Base-by-base conservation (phyloP, 2,888 invertebrate species). In the Drosophila flavopinicola region DNA sequence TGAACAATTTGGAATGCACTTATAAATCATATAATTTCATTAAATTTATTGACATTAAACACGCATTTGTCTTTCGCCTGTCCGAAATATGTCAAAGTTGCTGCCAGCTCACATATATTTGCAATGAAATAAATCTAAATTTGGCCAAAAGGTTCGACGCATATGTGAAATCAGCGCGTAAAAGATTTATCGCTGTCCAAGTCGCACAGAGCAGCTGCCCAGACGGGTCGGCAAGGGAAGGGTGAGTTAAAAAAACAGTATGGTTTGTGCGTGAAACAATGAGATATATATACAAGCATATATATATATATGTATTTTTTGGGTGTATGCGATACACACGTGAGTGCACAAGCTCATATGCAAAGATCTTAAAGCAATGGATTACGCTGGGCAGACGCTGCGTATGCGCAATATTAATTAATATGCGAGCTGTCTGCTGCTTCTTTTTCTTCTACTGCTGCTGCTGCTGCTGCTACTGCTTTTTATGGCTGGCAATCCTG, bases 91-190 rank as follows among this genome's bases (percentile, higher is more conserved):
- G 80, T 82, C 80, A 80, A 70, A 76, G 57, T 66, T 73, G 59
- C n/a, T 11, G 30, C 25, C 37, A 15, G 20, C 59, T 78, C 47
- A 63, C 66, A 82, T 64, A 56, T 56, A 66, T 78, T 57, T 48
- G 41, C 68, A 25, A 24, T 53, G 53, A 76, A 71, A 80, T 87
- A 80, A 86, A 80, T 80, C 87, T 87, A 75, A 71, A 86, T 83
- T 71, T 37, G 35, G 30, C 33, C 53, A 25, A 57, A 49, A 56
- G 69, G 75, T 29, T 60, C 39, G 76, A 44, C 82, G 51, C 85
- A 87, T 78, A 75, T 82, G 85, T 45, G 83, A 72, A 75, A 80
- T 87, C 72, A 52, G 42, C 51, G 66, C 51, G 49, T 57, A 42
- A 47, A 65, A 82, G 80, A 82, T 82, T 82, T 82, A 82, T 82